Conservation (phyloP, 1,140 invertebrate species). For the Helicoverpa armigera region DNA sequence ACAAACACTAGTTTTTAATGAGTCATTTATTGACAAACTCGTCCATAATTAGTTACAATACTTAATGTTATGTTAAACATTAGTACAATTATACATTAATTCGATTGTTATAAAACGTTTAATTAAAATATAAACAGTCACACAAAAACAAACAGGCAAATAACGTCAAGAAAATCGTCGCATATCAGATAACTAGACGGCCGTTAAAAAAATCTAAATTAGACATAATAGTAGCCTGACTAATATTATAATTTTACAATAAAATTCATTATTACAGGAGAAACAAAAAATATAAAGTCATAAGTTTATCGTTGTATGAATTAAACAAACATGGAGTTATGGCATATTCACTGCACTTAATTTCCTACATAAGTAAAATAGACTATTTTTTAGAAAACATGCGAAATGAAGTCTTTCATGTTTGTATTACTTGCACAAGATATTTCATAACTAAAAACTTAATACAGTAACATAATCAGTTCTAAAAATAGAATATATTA, state of each 20-base stretch:
- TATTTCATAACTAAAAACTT: not conserved
- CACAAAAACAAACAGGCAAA: conserved; percentile 4
- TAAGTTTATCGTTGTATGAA: no score
- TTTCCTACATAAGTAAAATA: not conserved
- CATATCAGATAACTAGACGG: no score
- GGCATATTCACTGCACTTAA: not conserved
- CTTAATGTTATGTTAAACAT: conserved; percentile 11
- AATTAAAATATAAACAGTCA: conserved; percentile 13
- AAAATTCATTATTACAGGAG: not conserved
- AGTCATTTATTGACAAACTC: conserved; percentile 15
- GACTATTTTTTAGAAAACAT: no score
- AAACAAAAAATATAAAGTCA: not conserved
- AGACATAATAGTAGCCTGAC: not conserved
- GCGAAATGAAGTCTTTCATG: no score
- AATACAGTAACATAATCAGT: conserved; percentile 20
- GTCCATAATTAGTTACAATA: not conserved
- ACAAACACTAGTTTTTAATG: not conserved
- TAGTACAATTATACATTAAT: not conserved
- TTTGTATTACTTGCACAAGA: no score
- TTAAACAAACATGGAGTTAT: no score
- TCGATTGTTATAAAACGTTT: not conserved
- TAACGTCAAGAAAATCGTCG: not conserved
- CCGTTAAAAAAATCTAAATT: no score
- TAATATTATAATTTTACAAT: not conserved
- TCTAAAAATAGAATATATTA: conserved; percentile 39